Percentiles rank a stretch among this genome's conserved stretches.
Evolutionary conservation across 2,888 invertebrate species (phyloP).

Genomic region (Machimus rusticus): DNA sequence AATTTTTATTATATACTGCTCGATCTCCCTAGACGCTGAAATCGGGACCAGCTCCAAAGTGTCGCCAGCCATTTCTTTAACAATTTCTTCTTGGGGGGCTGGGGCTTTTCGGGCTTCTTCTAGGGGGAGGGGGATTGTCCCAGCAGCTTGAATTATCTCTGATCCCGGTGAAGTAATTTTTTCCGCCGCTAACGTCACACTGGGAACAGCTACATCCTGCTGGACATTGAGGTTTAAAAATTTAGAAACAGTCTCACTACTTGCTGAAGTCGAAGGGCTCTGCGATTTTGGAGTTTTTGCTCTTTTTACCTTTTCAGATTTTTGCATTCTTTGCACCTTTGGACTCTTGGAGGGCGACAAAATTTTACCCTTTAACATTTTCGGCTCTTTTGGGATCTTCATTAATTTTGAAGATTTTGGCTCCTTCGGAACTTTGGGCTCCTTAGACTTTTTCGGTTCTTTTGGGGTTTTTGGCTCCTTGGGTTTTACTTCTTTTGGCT

Average conservation of each 20-base stretch:
- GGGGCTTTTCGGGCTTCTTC: background rate
- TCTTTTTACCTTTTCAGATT: background rate
- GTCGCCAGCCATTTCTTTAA: background rate
- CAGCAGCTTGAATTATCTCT: background rate
- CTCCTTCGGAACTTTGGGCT: background rate
- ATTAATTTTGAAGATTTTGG: background rate
- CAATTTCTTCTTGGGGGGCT: background rate
- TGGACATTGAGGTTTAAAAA: background rate
- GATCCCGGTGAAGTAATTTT: background rate
- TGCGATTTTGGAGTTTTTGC: background rate
- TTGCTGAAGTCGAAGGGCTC: background rate
- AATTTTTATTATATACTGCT: slow-evolving; percentile 7
- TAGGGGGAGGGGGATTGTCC: background rate
- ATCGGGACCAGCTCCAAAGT: background rate
- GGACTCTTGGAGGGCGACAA: background rate
- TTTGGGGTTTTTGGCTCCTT: background rate
- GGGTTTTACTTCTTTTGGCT: background rate
- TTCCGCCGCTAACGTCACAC: background rate
- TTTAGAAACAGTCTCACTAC: background rate
- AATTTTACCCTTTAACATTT: background rate
- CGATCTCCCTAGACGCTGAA: background rate
- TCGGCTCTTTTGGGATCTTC: background rate
- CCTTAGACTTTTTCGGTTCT: background rate
- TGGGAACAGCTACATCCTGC: background rate
- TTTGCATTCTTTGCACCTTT: background rate